Percentiles rank a stretch among this genome's conserved stretches.
These are phyloP conservation scores for Coboldia fuscipes DNA, from an alignment of 1,140 invertebrate species.

Conservation along the genomic window DNA sequence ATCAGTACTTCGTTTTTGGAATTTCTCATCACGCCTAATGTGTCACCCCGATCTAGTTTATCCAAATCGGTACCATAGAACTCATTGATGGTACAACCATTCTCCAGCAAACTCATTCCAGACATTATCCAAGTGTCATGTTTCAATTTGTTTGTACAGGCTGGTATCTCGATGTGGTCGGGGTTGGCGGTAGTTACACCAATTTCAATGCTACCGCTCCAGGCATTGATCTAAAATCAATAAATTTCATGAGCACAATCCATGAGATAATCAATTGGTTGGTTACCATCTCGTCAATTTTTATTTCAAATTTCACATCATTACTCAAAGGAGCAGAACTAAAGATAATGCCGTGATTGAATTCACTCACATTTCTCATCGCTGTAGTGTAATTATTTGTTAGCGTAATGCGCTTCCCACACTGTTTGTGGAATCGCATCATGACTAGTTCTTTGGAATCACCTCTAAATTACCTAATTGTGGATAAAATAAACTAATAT, in stretches of 20 bases:
- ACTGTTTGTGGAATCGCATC: slow-evolving; percentile 62
- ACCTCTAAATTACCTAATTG: too few species aligned
- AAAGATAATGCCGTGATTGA: slow-evolving; percentile 70
- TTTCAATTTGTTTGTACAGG: slow-evolving; percentile 62
- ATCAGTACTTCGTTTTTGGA: slow-evolving; percentile 68
- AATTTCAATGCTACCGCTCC: slow-evolving; percentile 84
- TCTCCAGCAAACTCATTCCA: slow-evolving; percentile 59
- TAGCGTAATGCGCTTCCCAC: slow-evolving; percentile 57
- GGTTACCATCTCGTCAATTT: slow-evolving; percentile 77
- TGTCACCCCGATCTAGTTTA: slow-evolving; percentile 62
- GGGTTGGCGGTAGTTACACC: slow-evolving; percentile 75
- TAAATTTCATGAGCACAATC: slow-evolving; percentile 2
- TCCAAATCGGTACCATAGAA: slow-evolving; percentile 70
- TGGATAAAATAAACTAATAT: too few species aligned
- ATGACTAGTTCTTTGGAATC: too few species aligned
- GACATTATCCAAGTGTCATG: slow-evolving; percentile 81
- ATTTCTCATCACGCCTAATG: slow-evolving; percentile 61
- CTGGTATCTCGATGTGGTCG: slow-evolving; percentile 53
- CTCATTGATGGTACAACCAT: slow-evolving; percentile 58
- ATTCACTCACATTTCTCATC: slow-evolving; percentile 50
- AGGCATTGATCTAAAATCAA: slow-evolving; percentile 40
- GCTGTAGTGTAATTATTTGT: slow-evolving; percentile 65
- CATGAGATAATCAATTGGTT: too few species aligned
- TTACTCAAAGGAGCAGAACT: slow-evolving; percentile 59
- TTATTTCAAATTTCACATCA: slow-evolving; percentile 71